A percentile compares a stretch with the other conserved stretches of the same genome.
phyloP scores from a whole-genome alignment of 2,797 vertebrate species.

The Rhabdophis nuchalis region DNA sequence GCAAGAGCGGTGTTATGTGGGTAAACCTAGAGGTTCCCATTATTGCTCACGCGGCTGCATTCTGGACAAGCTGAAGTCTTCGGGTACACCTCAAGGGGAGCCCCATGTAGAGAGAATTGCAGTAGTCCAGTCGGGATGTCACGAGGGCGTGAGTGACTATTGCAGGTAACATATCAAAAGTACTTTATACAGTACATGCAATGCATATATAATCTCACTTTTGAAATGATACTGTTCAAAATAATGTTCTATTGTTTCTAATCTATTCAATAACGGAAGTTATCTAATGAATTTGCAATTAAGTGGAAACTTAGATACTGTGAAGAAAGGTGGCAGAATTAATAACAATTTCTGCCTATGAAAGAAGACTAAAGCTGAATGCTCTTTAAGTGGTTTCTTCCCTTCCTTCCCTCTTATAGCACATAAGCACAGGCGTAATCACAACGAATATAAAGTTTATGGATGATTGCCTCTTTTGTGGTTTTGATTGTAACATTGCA shows the following conservation, averaged over 20 bases:
- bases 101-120: too few relatives aligned
- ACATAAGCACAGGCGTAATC: not conserved
- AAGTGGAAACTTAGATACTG: not conserved
- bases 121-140: too few relatives aligned
- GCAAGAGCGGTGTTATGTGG: too few relatives aligned
- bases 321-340: not conserved
- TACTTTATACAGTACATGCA: not conserved
- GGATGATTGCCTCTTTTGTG: conserved; percentile 23
- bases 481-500: conserved; percentile 25
- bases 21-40: too few relatives aligned
- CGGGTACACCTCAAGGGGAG: too few relatives aligned
- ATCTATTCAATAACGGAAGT: not conserved
- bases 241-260: not conserved
- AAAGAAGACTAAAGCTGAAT: not conserved
- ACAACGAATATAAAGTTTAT: conserved; percentile 12
- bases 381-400: not conserved
- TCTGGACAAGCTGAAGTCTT: too few relatives aligned
- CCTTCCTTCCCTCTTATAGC: not conserved
- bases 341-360: not conserved
- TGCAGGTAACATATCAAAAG: not conserved
- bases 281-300: not conserved
- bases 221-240: not conserved
- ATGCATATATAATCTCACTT: not conserved
- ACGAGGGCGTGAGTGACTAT: too few relatives aligned
- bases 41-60: too few relatives aligned